Evolutionary conservation across 2,113 vertebrate genomes (phyloP), one percentile per base, ranked within the genome.

Genomic region (Synchiropus splendidus): DNA sequence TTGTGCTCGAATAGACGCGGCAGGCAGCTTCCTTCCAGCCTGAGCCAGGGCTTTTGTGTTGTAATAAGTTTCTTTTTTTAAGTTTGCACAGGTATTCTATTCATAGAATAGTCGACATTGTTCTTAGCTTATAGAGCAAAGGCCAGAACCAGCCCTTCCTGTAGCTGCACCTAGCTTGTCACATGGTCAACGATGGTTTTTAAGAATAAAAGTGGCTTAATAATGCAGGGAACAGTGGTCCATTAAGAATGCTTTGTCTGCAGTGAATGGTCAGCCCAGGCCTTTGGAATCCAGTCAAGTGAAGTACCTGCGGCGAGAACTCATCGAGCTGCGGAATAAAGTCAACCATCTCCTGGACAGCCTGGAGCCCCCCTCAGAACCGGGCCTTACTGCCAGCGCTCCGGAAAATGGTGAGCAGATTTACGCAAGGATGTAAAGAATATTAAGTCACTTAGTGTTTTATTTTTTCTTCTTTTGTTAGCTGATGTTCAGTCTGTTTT

Each of bases 221-320:
- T n/a, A n/a, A n/a, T n/a, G n/a, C n/a, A n/a, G n/a, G n/a, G 8
- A 27, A 27, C 8, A 5, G 21, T 27, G 8, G 4, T 27, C 4
- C 4, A 27, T 27, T 5, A 27, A 27, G 21, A 27, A 27, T 5
- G 4, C 21, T 5, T 84, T 78, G 55, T 76, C 35, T 71, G 37
- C 72, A 99, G 95, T 99, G 60, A 99, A 98, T 65, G 95, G 94
- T 54, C 94, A 98, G 9, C 94, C 95, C 34, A 85, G 93, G 64
- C 94, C 95, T 30, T 80, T 99, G 82, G 95, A 98, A 80, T 96
- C 94, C 18, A 96, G 88, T 82, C 94, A 98, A 69, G 93, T 99
- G 69, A 98, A 99, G 69, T 89, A 98, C 52, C 86, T 99, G 54
- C 92, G 92, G 51, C 86, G 88, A 71, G 95, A 99, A 84, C 86